Conservation (phyloP, 2,113 vertebrate genomes). For the Girardinichthys multiradiatus region DNA sequence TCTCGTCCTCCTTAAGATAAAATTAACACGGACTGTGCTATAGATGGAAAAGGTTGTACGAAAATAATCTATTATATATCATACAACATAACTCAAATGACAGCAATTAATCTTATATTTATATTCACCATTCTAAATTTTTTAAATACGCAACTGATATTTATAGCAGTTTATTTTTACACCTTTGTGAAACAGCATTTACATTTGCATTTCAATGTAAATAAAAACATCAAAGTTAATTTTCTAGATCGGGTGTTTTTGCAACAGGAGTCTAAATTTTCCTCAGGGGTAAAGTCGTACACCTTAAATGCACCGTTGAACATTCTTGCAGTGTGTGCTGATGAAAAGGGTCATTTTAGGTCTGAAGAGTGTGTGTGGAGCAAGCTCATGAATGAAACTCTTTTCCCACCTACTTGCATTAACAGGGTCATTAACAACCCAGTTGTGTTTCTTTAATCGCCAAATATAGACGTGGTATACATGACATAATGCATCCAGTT, state of each 20-base stretch:
- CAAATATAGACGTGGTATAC: constrained; percentile 61
- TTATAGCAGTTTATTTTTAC: neutral
- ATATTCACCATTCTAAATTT: neutral
- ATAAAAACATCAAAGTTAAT: constrained; percentile 14
- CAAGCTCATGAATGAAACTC: constrained; percentile 59
- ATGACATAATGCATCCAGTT: constrained; percentile 49
- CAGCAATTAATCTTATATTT: neutral
- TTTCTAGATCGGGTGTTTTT: constrained; percentile 17
- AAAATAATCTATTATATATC: neutral
- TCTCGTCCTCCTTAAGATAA: constrained; percentile 47
- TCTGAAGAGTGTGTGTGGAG: neutral
- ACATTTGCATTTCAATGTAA: neutral
- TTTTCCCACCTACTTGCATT: constrained; percentile 44
- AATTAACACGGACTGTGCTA: constrained; percentile 33
- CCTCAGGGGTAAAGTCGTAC: constrained; percentile 9
- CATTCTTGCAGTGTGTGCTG: constrained; percentile 3
- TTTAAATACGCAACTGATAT: neutral
- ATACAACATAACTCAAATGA: neutral
- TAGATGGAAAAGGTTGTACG: constrained; percentile 16
- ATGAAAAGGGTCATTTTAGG: constrained; percentile 43
- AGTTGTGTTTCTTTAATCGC: constrained; percentile 58
- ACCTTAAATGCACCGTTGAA: constrained; percentile 36
- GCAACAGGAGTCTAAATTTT: constrained; percentile 23
- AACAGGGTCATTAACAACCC: constrained; percentile 58
- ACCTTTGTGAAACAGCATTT: constrained; percentile 8